Evolutionary conservation across 2,797 vertebrate genomes (phyloP).

Genomic region (Falco novaeseelandiae): DNA sequence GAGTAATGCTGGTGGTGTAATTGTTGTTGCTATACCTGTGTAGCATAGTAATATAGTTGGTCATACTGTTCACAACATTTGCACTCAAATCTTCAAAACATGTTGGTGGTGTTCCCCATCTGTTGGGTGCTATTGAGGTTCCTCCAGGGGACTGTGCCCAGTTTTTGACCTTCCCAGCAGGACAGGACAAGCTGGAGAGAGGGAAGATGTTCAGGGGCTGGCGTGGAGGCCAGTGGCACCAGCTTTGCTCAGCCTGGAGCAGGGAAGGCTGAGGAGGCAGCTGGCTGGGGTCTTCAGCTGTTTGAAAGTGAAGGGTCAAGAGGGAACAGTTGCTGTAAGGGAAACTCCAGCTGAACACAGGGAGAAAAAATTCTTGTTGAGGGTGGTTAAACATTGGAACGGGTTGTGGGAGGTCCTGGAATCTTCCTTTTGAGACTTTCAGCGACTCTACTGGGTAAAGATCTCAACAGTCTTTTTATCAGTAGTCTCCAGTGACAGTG

Average conservation of each 20-base stretch:
- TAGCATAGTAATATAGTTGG: background rate
- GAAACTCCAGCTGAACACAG: background rate
- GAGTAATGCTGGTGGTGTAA: background rate
- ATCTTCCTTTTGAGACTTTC: background rate
- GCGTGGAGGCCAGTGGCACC: background rate
- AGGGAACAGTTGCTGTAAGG: background rate
- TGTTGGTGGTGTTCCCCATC: background rate
- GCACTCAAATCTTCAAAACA: rapidly evolving
- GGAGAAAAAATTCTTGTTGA: background rate
- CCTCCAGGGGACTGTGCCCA: background rate
- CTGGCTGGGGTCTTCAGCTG: background rate
- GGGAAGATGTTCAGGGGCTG: rapidly evolving
- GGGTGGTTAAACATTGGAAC: background rate
- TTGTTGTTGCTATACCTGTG: background rate
- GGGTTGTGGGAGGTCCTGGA: background rate
- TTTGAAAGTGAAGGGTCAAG: background rate
- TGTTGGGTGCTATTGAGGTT: rapidly evolving
- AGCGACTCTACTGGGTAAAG: background rate
- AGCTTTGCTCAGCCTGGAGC: background rate
- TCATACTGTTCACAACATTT: background rate
- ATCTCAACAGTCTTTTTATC: background rate
- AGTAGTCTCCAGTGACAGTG: background rate
- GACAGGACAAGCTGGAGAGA: background rate
- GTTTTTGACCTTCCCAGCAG: background rate
- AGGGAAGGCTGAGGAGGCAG: background rate